Evolutionary conservation across 2,797 vertebrate genomes (phyloP).

Genomic region (Crax fasciolata): DNA sequence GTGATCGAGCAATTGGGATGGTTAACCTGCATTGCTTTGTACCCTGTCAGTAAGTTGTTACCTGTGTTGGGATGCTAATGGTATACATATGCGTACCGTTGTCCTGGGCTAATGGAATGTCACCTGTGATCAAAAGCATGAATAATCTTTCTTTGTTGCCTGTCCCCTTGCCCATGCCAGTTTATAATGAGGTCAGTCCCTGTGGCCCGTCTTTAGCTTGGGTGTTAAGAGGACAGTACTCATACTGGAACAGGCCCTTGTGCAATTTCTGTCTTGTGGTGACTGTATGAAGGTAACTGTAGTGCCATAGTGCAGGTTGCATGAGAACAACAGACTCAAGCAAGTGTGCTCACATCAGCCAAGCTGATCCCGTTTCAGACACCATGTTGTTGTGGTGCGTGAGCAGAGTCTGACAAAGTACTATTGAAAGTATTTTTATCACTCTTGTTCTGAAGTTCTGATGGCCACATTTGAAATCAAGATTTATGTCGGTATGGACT

Average conservation of each 20-base stretch:
- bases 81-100: not conserved
- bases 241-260: not conserved
- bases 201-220: not conserved
- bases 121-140: not conserved
- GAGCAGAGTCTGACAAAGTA: not conserved
- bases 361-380: not conserved
- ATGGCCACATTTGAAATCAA: constrained; percentile 9
- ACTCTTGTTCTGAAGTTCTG: constrained; percentile 11
- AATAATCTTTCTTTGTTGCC: not conserved
- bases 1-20: not conserved
- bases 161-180: not conserved
- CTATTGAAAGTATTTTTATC: not conserved
- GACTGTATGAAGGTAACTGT: not conserved
- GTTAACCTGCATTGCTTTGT: not conserved
- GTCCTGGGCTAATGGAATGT: not conserved
- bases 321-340: not conserved
- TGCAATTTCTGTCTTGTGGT: not conserved
- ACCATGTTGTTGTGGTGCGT: not conserved
- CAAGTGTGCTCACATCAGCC: not conserved
- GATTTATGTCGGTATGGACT: constrained; percentile 10
- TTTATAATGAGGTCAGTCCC: not conserved
- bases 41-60: not conserved
- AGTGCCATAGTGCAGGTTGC: not conserved
- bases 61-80: not conserved
- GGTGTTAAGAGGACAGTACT: not conserved